Evolutionary conservation across 2,797 vertebrate species (phyloP), one percentile per base, ranked within the genome.

Genomic region (Sebastes diploproa): DNA sequence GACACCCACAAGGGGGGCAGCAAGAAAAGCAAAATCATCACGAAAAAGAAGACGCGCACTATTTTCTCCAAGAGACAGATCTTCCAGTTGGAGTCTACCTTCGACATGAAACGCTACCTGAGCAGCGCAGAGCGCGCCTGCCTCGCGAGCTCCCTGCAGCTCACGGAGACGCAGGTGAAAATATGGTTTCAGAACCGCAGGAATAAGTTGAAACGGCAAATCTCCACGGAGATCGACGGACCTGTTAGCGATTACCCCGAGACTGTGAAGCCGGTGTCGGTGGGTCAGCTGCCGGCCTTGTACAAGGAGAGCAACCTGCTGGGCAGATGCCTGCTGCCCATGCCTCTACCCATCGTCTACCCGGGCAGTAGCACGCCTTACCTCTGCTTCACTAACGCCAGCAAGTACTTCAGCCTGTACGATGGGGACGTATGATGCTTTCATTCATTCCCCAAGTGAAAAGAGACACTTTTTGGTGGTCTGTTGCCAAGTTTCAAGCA

Each of bases 41-140:
- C 93, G 14, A 96, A 96, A 77, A 96, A 97, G 94, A 97, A 97
- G 83, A 97, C 96, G 2, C 95, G 97, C 90, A 97, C 97, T 0
- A 97, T 97, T 76, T 97, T 97, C 86, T 97, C 97, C 80, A 97
- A 97, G 89, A 96, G 96, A 89, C 96, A 96, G 91, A 96, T 97
- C 79, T 96, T 96, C 86, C 96, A 96, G 89, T 89, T 97, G 93
- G 96, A 97, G 88, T 95, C 96, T 87, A 96, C 96, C 30, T 97
- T 96, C 91, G 96, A 96, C 86, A 95, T 96, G 94, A 96, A 97
- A 73, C 93, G 96, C 4, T 96, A 97, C 59, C 93, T 97, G 79
- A 97, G 97, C 94, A 97, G 97, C 89, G 96, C 97, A 0, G 97
- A 98, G 92, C 95, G 97, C 63, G 97, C 97, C 1, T 96, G 97